phyloP scores from a whole-genome alignment of 2,888 invertebrate species.

The Eudasyphora cyanicolor region DNA sequence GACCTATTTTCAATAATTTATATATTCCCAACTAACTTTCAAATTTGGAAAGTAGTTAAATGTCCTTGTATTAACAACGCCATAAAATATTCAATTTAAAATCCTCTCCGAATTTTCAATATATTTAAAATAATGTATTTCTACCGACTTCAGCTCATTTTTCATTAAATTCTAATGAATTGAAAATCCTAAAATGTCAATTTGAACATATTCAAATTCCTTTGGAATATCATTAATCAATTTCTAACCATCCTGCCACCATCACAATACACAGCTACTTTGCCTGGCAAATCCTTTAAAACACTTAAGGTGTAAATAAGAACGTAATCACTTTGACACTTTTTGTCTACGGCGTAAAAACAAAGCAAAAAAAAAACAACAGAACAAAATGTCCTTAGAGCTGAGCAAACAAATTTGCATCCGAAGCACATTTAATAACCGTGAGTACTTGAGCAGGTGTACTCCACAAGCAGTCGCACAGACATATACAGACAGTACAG shows the following conservation, averaged over 20 bases:
- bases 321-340: slow-evolving; percentile 52
- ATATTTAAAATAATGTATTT: too few species aligned
- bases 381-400: neutral
- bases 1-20: too few species aligned
- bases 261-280: too few species aligned
- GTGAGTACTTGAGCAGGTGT: slow-evolving; percentile 69
- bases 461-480: slow-evolving; percentile 42
- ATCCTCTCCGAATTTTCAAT: too few species aligned
- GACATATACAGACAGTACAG: neutral
- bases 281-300: slow-evolving; percentile 55
- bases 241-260: neutral
- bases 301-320: slow-evolving; percentile 57
- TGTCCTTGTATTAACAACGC: too few species aligned
- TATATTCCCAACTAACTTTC: too few species aligned
- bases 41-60: too few species aligned
- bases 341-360: slow-evolving; percentile 39
- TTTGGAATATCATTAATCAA: slow-evolving; percentile 23
- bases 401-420: slow-evolving; percentile 54
- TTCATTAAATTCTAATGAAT: neutral
- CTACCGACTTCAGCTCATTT: slow-evolving; percentile 28
- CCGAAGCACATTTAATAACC: slow-evolving; percentile 66
- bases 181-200: slow-evolving; percentile 16
- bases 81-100: too few species aligned
- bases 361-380: slow-evolving; percentile 10
- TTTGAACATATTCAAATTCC: neutral